Conservation (phyloP, 2,888 invertebrate genomes). For the Lottia scabra region DNA sequence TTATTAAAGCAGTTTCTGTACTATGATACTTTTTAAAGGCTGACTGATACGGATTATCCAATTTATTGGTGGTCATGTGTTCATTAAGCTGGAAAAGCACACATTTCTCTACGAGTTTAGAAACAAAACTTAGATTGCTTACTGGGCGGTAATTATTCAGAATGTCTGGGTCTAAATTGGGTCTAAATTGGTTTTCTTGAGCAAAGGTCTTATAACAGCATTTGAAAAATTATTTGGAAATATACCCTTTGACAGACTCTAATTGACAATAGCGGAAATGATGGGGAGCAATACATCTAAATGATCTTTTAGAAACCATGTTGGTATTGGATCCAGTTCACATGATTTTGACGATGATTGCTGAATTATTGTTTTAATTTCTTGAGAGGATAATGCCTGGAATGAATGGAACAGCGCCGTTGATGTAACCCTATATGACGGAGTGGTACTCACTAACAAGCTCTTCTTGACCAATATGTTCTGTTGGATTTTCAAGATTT, state of each 20-base stretch:
- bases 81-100: neutral
- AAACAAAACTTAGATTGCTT: neutral
- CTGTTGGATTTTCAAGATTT: neutral
- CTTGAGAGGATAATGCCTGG: neutral
- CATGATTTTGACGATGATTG: slow-evolving; percentile 7
- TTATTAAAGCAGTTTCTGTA: neutral
- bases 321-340: slow-evolving; percentile 13
- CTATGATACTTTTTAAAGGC: no score
- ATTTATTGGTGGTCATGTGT: neutral
- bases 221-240: slow-evolving; percentile 6
- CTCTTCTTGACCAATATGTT: neutral
- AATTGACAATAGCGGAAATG: neutral
- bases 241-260: neutral
- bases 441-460: neutral
- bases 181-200: neutral
- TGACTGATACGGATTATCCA: no score
- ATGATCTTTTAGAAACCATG: slow-evolving; percentile 11
- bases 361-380: neutral
- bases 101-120: neutral
- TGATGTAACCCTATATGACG: neutral
- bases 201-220: neutral
- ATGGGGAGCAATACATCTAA: neutral
- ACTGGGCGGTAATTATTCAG: no score
- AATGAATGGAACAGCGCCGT: neutral
- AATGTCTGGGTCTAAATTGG: neutral